These are phyloP conservation scores for Cephus cinctus DNA, from an alignment of 1,140 invertebrate genomes.

Conservation along the genomic window DNA sequence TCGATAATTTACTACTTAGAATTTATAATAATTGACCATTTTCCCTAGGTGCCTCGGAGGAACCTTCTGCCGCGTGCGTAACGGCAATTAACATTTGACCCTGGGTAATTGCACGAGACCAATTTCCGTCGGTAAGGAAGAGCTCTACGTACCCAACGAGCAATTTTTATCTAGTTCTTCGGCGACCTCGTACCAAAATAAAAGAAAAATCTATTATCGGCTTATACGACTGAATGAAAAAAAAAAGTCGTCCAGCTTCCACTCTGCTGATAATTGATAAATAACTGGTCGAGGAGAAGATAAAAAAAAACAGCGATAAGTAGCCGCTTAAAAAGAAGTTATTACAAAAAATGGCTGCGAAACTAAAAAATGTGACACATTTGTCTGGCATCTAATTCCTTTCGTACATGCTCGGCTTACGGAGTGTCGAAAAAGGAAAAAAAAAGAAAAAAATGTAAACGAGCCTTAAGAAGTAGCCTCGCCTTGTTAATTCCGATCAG, in stretches of 20 bases:
- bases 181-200: neutral
- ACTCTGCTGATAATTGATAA: too few relatives aligned
- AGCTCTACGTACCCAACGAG: too few relatives aligned
- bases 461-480: neutral
- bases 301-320: too few relatives aligned
- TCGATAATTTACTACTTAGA: conserved; percentile 1
- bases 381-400: too few relatives aligned
- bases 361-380: neutral
- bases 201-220: too few relatives aligned
- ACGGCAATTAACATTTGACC: conserved; percentile 35
- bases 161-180: neutral
- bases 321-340: neutral
- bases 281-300: neutral
- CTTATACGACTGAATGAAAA: too few relatives aligned
- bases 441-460: neutral
- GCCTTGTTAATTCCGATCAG: too few relatives aligned
- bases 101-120: conserved; percentile 21
- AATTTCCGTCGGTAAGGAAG: too few relatives aligned
- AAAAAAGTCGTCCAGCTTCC: too few relatives aligned
- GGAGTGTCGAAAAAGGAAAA: neutral
- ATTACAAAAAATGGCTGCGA: neutral
- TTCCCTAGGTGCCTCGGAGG: conserved; percentile 3
- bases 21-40: conserved; percentile 21
- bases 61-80: neutral
- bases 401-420: too few relatives aligned